Conservation (phyloP, 2,888 invertebrate species). For the Troides aeacus region DNA sequence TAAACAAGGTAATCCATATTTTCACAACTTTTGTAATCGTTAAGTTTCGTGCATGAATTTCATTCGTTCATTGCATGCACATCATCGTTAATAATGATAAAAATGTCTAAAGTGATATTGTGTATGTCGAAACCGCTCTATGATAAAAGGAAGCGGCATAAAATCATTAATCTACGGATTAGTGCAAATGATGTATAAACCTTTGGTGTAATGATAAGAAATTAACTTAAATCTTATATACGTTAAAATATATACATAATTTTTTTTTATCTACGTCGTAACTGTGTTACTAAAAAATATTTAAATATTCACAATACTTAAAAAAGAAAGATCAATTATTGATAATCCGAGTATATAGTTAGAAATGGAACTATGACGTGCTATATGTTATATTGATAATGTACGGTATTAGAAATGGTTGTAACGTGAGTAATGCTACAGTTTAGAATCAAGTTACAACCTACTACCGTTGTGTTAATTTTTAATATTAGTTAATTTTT, state of each 20-base stretch:
- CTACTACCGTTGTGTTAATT: background rate
- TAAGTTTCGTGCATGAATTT: too few species aligned
- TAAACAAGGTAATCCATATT: too few species aligned
- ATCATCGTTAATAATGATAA: background rate
- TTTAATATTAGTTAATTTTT: background rate
- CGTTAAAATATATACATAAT: background rate
- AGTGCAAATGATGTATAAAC: background rate
- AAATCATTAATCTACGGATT: background rate
- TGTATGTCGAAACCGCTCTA: background rate
- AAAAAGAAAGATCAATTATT: too few species aligned
- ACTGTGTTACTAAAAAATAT: background rate
- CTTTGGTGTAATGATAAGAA: background rate
- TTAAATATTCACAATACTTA: too few species aligned
- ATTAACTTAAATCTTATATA: background rate
- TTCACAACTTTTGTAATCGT: too few species aligned
- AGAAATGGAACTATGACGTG: background rate
- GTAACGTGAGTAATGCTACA: background rate
- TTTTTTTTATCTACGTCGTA: background rate
- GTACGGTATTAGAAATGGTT: background rate
- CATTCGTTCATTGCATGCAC: background rate
- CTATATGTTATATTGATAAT: background rate
- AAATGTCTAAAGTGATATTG: background rate
- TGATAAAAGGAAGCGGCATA: background rate
- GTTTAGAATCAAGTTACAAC: background rate
- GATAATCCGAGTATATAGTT: background rate